Evolutionary conservation across 2,888 invertebrate genomes (phyloP).

Genomic region (Sminthurides aquaticus): DNA sequence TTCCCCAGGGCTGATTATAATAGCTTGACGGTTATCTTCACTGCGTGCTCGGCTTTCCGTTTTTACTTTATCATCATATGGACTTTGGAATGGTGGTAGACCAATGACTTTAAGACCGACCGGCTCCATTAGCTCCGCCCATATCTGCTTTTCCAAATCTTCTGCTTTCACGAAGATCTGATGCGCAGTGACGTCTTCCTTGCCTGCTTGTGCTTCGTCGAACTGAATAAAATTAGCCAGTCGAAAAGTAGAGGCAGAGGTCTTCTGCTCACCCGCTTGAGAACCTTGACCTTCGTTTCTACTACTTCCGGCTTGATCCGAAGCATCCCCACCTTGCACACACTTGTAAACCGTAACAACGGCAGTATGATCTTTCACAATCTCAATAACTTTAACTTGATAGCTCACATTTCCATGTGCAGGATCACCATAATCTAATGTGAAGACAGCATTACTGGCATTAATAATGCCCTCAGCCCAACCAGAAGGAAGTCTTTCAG

Average conservation of each 20-base stretch:
- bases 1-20: not conserved
- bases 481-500: constrained; percentile 22
- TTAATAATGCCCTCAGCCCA: constrained; percentile 1
- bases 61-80: constrained; percentile 30
- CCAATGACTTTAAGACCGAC: constrained; percentile 30
- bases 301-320: not conserved
- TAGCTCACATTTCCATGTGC: constrained; percentile 22
- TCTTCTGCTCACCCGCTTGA: constrained; percentile 21
- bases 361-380: constrained; percentile 28
- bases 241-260: constrained; percentile 31
- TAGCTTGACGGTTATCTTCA: constrained; percentile 1
- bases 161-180: constrained; percentile 24
- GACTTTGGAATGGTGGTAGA: constrained; percentile 28
- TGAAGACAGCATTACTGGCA: constrained; percentile 9
- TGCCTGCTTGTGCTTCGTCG: not conserved
- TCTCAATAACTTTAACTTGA: constrained; percentile 33
- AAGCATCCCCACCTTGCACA: not conserved
- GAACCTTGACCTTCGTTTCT: not conserved
- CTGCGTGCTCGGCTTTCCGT: constrained; percentile 2
- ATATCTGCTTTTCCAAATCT: constrained; percentile 31
- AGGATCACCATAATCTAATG: constrained; percentile 30
- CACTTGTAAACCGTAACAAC: constrained; percentile 25
- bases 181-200: not conserved
- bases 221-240: constrained; percentile 24
- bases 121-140: constrained; percentile 35